phyloP scores from a whole-genome alignment of 2,113 vertebrate genomes.

The Caloenas nicobarica region DNA sequence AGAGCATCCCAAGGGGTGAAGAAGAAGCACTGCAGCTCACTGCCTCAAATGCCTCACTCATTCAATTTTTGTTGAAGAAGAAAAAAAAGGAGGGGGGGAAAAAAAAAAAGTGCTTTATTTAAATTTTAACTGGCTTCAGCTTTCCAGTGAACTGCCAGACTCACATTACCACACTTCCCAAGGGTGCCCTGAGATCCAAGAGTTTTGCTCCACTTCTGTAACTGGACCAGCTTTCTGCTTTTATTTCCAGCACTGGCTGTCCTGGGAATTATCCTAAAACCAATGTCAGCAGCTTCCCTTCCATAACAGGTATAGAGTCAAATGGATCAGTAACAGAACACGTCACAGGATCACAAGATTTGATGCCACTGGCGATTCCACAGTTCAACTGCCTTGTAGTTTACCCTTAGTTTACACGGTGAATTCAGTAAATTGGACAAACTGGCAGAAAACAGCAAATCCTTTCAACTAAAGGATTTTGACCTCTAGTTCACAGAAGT shows the following conservation, averaged over 20 bases:
- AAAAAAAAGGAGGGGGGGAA: no score
- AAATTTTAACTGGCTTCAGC: background rate
- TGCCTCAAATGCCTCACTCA: background rate
- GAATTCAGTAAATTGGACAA: background rate
- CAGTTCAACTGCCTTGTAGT: background rate
- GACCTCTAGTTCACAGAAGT: background rate
- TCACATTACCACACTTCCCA: background rate
- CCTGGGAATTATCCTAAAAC: background rate
- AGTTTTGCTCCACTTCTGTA: background rate
- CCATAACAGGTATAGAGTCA: background rate
- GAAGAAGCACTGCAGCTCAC: background rate
- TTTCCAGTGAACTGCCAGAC: background rate
- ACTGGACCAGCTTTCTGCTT: background rate
- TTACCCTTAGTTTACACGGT: background rate
- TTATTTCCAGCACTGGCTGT: background rate
- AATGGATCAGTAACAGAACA: background rate
- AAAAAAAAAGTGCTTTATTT: background rate
- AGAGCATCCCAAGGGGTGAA: background rate
- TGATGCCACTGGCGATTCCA: background rate
- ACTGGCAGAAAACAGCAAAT: background rate
- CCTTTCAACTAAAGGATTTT: constrained; percentile 7
- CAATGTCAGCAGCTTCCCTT: background rate
- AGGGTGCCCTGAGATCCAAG: background rate
- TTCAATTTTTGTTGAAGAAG: background rate
- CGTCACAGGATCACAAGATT: background rate